Evolutionary conservation across 2,797 vertebrate species (phyloP), one percentile per base, ranked within the genome.

Genomic region (Cossypha dichroa): DNA sequence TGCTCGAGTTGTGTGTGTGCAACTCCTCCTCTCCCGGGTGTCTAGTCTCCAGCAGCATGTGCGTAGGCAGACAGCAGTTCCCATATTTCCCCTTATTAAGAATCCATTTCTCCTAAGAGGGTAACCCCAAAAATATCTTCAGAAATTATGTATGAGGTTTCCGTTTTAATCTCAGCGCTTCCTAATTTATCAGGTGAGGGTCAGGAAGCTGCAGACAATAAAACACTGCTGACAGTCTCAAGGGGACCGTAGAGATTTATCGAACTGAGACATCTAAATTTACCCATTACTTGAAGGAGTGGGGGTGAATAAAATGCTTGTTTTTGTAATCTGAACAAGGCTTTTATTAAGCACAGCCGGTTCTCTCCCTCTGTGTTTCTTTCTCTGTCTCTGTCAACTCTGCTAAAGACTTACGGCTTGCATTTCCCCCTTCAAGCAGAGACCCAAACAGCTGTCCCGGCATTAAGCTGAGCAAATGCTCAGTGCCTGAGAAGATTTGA

Each of bases 1-100:
- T 72, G 86, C 82, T 96, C 13, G 15, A 75, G 20, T 62, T 80
- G 77, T 80, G 41, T 85, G 17, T 70, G 21, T 94, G 84, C 94
- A 94, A 82, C 76, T 76, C 78, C 82, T 95, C 91, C 94, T 88
- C 91, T 95, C 88, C 87, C 0, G 13, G 16, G 84, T 64, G 70
- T 93, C 94, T 87, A 2, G 55, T 96, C 64, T 92, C 64, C 58
- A 36, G 85, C 94, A 94, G 80, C 5, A 8, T 90, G 60, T 94
- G 29, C 81, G 80, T 82, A 94, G 79, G 90, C 90, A 94, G 92
- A 33, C 41, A 2, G 75, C 93, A 93, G 62, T 84, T 88, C 93
- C 91, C 80, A 74, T 95, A 91, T 89, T 90, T 96, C 93, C 92
- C 92, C 90, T 92, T 95, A 91, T 73, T 91, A 94, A 96, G 94